Evolutionary conservation across 2,113 vertebrate species (phyloP), one percentile per base, ranked within the genome.

Genomic region (Solea solea): DNA sequence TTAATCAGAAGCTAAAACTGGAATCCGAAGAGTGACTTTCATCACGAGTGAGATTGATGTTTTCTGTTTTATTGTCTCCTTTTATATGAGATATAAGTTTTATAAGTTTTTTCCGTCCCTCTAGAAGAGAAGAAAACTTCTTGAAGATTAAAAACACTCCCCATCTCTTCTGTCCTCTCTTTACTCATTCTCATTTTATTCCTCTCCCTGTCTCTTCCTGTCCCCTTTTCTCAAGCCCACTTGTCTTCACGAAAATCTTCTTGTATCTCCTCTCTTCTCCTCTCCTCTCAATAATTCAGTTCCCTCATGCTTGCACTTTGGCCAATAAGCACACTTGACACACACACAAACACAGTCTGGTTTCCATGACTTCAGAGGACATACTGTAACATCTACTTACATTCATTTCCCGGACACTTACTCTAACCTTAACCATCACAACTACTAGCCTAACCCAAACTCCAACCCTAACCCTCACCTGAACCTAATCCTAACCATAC

Each of bases 301-400:
- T 52, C 25, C 53, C 46, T 63, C 67, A 41, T 10, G 1, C 16
- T 12, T 13, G 25, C 39, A 34, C 21, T 44, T 16, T 60, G 34
- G 39, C 65, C 39, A 52, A 64, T 61, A 46, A 67, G 44, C 64
- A 64, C 63, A 79, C 83, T 74, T 82, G 14, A 75, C 34, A 34
- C 34, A 34, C 34, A 34, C 5, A 3, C 34, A 34, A 3, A 34
- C 34, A 34, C 34, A 34, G 34, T 21, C 21, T 21, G 21, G 21
- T 21, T 21, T 21, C 21, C 21, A 1, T 21, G 21, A 21, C 21
- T 21, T 21, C 21, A 21, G 21, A 21, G 21, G 21, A 21, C 21
- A 21, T 21, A 21, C 21, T 21, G 21, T 21, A 21, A 21, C 21
- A 21, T 21, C 21, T 21, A 21, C 21, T 34, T 3, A 34, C 34